Base-by-base conservation (phyloP, 2,113 vertebrate genomes). In the Xiphorhynchus elegans region DNA sequence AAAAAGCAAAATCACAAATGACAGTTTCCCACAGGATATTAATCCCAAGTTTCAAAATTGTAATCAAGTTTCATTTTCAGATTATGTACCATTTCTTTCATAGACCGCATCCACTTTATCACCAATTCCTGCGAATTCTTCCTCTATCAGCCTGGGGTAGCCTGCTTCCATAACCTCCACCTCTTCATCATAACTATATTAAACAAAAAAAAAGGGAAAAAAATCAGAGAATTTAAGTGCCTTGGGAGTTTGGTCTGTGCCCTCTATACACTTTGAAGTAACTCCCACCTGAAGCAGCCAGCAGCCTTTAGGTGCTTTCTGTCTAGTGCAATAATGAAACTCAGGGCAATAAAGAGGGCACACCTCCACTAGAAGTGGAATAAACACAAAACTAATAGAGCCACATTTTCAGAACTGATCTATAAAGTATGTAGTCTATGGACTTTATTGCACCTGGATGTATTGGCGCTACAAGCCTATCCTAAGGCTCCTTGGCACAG, bases 61-160 rank as follows among this genome's bases (percentile, higher is more conserved):
- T 6, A 76, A 70, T 55, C 25, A 66, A 49, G 5, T 60, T 88
- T 86, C 31, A 29, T 66, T 50, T 62, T 90, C 37, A 53, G 42
- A 56, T 53, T 83, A 75, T 7, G 40, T 98, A 99, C 99, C 99
- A 25, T 99, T 97, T 94, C 98, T 98, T 96, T 99, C 97, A 40
- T 97, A 98, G 53, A 98, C 99, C 15, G 99, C 99, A 86, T 99
- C 99, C 49, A 99, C 97, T 91, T 98, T 98, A 1, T 99, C 98
- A 63, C 98, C 98, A 85, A 99, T 99, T 87, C 99, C 99, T 40
- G 99, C 97, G 5, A 99, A 99, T 81, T 99, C 98, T 3, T 98
- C 97, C 69, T 99, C 98, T 79, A 99, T 98, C 26, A 97, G 74
- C 94, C 93, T 98, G 39, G 99, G 99, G 93, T 96, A 99, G 53